Evolutionary conservation across 2,797 vertebrate species (phyloP).

Genomic region (Lerista edwardsae): DNA sequence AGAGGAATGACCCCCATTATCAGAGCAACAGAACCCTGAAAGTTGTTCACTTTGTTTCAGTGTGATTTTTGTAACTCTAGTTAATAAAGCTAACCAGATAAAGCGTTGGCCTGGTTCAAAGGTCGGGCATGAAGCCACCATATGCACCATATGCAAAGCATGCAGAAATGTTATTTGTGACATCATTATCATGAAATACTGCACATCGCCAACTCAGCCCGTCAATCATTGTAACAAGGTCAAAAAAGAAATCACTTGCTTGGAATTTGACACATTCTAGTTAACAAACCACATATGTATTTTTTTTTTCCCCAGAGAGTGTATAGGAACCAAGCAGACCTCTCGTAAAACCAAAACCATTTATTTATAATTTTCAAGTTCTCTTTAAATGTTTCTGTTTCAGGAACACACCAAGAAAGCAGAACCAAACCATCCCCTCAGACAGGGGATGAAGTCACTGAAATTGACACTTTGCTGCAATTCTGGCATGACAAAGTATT

Average conservation of each 20-base stretch:
- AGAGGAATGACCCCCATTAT: too few relatives aligned
- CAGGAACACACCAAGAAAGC: neutral
- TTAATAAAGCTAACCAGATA: neutral
- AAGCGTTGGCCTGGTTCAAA: neutral
- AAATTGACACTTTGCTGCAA: neutral
- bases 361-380: neutral
- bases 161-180: too few relatives aligned
- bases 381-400: slow-evolving; percentile 3
- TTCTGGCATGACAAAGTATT: neutral
- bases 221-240: neutral
- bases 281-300: neutral
- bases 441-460: neutral
- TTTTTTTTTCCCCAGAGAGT: too few relatives aligned
- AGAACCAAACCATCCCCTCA: neutral
- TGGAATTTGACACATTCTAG: neutral
- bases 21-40: too few relatives aligned
- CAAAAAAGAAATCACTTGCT: neutral
- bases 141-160: too few relatives aligned
- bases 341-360: neutral
- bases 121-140: neutral
- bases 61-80: neutral
- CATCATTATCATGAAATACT: too few relatives aligned
- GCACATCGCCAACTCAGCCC: neutral
- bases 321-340: neutral
- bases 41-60: too few relatives aligned